These are phyloP conservation scores for Dreissena polymorpha DNA, from an alignment of 1,140 invertebrate genomes.

Conservation along the genomic window DNA sequence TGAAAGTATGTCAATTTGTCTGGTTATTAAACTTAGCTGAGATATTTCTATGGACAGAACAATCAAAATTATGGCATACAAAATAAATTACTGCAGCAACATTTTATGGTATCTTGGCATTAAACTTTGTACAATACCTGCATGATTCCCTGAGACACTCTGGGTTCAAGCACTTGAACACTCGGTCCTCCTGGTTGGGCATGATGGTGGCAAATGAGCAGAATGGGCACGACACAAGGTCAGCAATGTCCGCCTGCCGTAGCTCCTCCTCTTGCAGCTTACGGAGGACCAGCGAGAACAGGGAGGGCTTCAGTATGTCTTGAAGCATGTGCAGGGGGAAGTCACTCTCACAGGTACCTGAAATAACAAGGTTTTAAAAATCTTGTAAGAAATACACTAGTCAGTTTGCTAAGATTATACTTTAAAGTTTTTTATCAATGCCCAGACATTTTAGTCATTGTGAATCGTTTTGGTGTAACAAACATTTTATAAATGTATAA, in stretches of 20 bases:
- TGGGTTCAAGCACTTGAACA: conserved; percentile 85
- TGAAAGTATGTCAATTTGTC: no score
- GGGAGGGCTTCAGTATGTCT: conserved; percentile 79
- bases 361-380: background rate
- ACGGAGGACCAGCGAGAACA: conserved; percentile 82
- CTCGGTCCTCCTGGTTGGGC: conserved; percentile 82
- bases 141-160: conserved; percentile 86
- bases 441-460: no score
- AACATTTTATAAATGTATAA: no score
- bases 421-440: no score
- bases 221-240: conserved; percentile 84
- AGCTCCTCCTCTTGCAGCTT: conserved; percentile 84
- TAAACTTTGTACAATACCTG: conserved; percentile 72
- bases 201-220: conserved; percentile 85
- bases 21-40: no score
- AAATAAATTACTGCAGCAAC: no score
- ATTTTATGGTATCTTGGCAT: no score
- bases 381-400: no score
- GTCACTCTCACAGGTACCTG: conserved; percentile 63
- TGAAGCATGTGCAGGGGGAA: conserved; percentile 72
- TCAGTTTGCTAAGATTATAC: no score
- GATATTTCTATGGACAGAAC: no score
- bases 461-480: no score
- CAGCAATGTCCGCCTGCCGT: conserved; percentile 82
- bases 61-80: no score